Evolutionary conservation across 1,140 invertebrate species (phyloP).

Genomic region (Subanguina moxae): DNA sequence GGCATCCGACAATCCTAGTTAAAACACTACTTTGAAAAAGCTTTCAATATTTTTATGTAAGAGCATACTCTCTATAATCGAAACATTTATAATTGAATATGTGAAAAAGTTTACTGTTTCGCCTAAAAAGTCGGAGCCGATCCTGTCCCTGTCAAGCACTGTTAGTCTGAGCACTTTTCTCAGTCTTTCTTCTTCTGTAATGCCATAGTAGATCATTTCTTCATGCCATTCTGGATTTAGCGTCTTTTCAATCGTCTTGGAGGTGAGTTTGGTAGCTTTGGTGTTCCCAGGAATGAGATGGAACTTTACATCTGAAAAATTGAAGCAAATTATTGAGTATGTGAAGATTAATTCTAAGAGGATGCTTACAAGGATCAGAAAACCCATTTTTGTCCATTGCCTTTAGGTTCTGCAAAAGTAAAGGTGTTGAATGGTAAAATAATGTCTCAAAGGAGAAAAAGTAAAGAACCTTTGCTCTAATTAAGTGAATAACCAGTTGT

Average conservation of each 20-base stretch:
- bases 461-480: conserved; percentile 53
- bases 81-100: no score
- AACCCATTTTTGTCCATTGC: conserved; percentile 82
- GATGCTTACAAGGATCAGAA: conserved; percentile 71
- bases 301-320: conserved; percentile 69
- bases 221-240: conserved; percentile 90
- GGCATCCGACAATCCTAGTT: no score
- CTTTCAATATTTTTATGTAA: no score
- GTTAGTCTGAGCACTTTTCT: conserved; percentile 70
- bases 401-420: conserved; percentile 65
- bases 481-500: conserved; percentile 55
- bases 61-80: no score
- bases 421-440: conserved; percentile 7
- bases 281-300: conserved; percentile 74
- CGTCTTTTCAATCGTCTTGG: conserved; percentile 83
- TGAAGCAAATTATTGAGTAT: no score
- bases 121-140: conserved; percentile 78
- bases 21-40: no score
- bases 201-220: conserved; percentile 80
- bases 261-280: conserved; percentile 73
- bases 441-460: background rate
- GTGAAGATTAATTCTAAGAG: no score
- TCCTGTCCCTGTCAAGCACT: conserved; percentile 75
- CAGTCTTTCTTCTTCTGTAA: conserved; percentile 73
- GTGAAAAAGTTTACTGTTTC: conserved; percentile 62